A percentile compares a stretch with the other conserved stretches of the same genome.
phyloP scores from a whole-genome alignment of 37 sponge, comb jelly and placozoan species.

The Oopsacas minuta region DNA sequence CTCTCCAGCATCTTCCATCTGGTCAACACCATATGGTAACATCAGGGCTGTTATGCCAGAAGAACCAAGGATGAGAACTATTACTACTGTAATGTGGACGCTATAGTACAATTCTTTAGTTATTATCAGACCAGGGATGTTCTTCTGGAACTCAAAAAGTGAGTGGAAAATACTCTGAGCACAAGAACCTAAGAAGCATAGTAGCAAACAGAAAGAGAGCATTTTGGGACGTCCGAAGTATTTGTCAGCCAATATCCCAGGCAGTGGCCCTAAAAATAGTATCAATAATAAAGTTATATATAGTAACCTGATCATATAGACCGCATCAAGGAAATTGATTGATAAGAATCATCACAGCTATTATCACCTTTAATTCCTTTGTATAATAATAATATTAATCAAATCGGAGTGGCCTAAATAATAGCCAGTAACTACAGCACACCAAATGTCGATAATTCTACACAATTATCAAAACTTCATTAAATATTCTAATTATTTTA shows the following conservation, averaged over 20 bases:
- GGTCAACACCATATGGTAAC: background rate
- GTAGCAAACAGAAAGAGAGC: slow-evolving; percentile 1
- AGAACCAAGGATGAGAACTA: slow-evolving; percentile 14
- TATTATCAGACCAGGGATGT: background rate
- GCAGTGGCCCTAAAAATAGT: background rate
- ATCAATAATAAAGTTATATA: too few relatives aligned
- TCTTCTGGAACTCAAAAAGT: background rate
- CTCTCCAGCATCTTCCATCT: slow-evolving; percentile 12
- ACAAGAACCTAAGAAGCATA: background rate
- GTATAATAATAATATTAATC: too few relatives aligned
- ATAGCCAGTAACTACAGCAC: too few relatives aligned
- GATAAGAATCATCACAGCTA: too few relatives aligned
- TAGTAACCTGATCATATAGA: too few relatives aligned
- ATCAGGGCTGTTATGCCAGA: background rate
- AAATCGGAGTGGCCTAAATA: too few relatives aligned
- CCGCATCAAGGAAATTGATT: too few relatives aligned
- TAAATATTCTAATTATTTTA: too few relatives aligned
- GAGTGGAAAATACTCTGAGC: background rate
- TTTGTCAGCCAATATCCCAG: slow-evolving; percentile 7
- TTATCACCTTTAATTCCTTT: too few relatives aligned
- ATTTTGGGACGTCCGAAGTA: background rate
- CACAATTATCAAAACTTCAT: too few relatives aligned
- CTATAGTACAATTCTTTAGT: background rate
- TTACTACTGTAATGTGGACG: background rate
- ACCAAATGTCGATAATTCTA: too few relatives aligned